These are phyloP conservation scores for Remorina albescens DNA, from an alignment of 2,797 vertebrate genomes.

Conservation along the genomic window DNA sequence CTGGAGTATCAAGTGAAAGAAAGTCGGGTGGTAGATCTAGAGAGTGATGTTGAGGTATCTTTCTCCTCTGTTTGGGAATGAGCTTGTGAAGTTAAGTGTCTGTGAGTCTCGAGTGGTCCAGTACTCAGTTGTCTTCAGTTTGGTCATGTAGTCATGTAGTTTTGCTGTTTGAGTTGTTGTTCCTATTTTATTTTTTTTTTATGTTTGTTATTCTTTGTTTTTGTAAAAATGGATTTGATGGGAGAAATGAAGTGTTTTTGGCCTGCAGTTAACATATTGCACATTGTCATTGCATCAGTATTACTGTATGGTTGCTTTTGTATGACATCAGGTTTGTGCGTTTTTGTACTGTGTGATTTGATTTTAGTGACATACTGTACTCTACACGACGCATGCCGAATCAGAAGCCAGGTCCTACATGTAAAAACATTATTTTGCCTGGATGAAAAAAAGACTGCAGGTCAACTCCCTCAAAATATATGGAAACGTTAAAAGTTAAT, in stretches of 20 bases:
- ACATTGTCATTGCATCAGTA: conserved; percentile 57
- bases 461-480: conserved; percentile 11
- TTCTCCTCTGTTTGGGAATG: conserved; percentile 75
- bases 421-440: conserved; percentile 3
- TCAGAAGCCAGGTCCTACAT: conserved; percentile 57
- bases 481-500: background rate
- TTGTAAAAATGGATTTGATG: conserved; percentile 34
- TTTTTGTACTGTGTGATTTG: conserved; percentile 60
- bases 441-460: background rate
- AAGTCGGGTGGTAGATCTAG: conserved; percentile 85
- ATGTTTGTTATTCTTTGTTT: conserved; percentile 35
- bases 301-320: conserved; percentile 45
- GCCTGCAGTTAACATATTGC: conserved; percentile 56
- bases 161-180: conserved; percentile 44
- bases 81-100: conserved; percentile 70
- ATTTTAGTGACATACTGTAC: conserved; percentile 49
- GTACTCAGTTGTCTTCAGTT: conserved; percentile 60
- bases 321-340: conserved; percentile 48
- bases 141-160: conserved; percentile 56
- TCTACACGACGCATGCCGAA: conserved; percentile 75
- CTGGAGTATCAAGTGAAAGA: conserved; percentile 88
- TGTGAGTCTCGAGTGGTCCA: conserved; percentile 71
- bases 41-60: conserved; percentile 88
- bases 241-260: conserved; percentile 32
- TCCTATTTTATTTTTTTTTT: conserved; percentile 6